Evolutionary conservation across 2,888 invertebrate species (phyloP).

Genomic region (Allacma fusca): DNA sequence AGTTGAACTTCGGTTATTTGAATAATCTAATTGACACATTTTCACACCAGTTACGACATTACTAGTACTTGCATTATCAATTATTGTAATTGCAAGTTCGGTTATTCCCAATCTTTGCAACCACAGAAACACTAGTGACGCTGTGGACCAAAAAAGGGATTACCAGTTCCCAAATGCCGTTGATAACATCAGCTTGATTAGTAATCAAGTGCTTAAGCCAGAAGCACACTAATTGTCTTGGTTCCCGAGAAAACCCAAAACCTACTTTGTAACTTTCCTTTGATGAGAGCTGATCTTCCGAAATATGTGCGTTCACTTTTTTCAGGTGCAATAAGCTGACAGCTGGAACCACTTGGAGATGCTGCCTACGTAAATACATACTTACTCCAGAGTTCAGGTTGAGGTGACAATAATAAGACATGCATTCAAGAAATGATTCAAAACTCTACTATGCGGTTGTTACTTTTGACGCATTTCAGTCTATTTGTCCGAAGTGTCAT

Average conservation of each 20-base stretch:
- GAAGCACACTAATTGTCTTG: not conserved
- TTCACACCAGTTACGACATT: too few relatives aligned
- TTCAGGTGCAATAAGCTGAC: conserved; percentile 14
- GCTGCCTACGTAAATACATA: too few relatives aligned
- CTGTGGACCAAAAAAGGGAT: too few relatives aligned
- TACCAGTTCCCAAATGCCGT: too few relatives aligned
- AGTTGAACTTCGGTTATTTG: too few relatives aligned
- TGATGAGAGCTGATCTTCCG: conserved; percentile 4
- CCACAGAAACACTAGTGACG: too few relatives aligned
- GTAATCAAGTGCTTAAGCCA: too few relatives aligned
- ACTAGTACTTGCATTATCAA: too few relatives aligned
- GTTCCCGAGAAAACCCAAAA: not conserved
- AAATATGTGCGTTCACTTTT: conserved; percentile 17
- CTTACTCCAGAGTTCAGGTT: not conserved
- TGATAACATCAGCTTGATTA: too few relatives aligned
- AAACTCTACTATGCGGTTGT: not conserved
- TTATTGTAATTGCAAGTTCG: too few relatives aligned
- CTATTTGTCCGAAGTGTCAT: conserved; percentile 17
- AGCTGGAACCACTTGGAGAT: not conserved
- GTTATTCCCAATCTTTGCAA: too few relatives aligned
- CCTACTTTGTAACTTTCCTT: not conserved
- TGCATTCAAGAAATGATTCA: not conserved
- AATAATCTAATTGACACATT: too few relatives aligned
- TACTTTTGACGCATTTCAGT: not conserved
- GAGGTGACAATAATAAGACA: not conserved